phyloP scores from a whole-genome alignment of 2,797 vertebrate species.

The Florisuga fusca region DNA sequence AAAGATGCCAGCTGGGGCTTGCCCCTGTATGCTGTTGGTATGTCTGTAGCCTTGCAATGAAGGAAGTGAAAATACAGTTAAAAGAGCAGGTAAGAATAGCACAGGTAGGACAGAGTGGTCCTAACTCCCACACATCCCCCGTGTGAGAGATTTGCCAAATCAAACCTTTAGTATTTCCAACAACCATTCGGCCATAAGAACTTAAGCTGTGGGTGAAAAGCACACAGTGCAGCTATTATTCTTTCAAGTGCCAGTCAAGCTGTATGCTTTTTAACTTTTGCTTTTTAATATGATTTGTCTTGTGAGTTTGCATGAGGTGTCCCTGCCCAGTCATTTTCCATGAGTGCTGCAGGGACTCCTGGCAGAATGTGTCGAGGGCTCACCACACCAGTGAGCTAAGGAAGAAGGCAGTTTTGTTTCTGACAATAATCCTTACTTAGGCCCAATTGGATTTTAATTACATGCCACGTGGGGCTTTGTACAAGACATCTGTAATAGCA shows the following conservation, averaged over 20 bases:
- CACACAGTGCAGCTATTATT: background rate
- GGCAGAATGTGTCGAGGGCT: background rate
- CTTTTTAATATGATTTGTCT: conserved; percentile 49
- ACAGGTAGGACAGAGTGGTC: background rate
- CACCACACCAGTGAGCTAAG: background rate
- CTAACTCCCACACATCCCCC: background rate
- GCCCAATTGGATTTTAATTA: conserved; percentile 12
- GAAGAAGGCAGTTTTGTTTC: background rate
- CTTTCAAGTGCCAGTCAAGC: background rate
- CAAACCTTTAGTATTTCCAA: background rate
- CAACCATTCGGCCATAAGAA: background rate
- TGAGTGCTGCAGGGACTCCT: background rate
- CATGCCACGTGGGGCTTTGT: background rate
- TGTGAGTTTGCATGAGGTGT: background rate
- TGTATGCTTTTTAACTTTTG: conserved; percentile 46
- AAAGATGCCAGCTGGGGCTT: background rate
- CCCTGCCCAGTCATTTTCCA: conserved; percentile 12
- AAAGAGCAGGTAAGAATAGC: background rate
- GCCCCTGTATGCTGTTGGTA: background rate
- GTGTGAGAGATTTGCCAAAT: background rate
- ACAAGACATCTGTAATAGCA: conserved; percentile 11
- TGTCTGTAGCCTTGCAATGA: background rate
- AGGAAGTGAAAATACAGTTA: background rate
- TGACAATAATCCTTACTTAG: background rate
- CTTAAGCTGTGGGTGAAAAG: conserved; percentile 23